Conservation (phyloP, 2,888 invertebrate genomes). For the Microctonus aethiopoides region DNA sequence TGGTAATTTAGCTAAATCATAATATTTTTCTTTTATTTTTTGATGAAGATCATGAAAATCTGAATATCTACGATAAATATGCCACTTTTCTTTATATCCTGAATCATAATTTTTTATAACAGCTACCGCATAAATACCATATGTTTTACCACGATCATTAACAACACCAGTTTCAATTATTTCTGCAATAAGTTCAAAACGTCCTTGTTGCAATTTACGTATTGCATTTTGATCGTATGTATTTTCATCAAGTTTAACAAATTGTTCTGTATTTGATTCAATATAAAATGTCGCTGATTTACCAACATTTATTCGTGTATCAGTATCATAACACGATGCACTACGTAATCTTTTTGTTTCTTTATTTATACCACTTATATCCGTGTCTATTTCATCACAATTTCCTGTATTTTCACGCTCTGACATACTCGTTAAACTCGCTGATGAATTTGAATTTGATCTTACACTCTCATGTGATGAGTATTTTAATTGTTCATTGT, state of each 20-base stretch:
- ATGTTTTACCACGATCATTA: conserved; percentile 85
- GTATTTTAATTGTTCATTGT: conserved; percentile 40
- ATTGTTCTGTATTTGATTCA: conserved; percentile 52
- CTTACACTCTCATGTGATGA: conserved; percentile 42
- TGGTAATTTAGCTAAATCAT: conserved; percentile 79
- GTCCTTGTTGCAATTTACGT: conserved; percentile 62
- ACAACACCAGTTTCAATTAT: conserved; percentile 74
- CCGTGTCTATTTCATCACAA: conserved; percentile 47
- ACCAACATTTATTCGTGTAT: conserved; percentile 44
- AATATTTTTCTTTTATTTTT: conserved; percentile 85
- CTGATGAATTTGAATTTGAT: conserved; percentile 50
- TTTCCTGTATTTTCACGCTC: conserved; percentile 39
- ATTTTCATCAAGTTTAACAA: conserved; percentile 55
- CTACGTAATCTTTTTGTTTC: conserved; percentile 46
- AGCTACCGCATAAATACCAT: conserved; percentile 88
- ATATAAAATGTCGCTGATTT: conserved; percentile 52
- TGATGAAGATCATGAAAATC: conserved; percentile 92
- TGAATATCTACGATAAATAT: conserved; percentile 91
- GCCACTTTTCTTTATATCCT: conserved; percentile 84
- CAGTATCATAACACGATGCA: conserved; percentile 47
- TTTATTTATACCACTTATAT: conserved; percentile 32
- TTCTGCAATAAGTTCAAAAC: conserved; percentile 59
- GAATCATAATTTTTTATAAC: conserved; percentile 78
- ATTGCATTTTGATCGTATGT: conserved; percentile 59
- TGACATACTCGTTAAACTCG: conserved; percentile 48